These are phyloP conservation scores for Craterocephalus amniculus DNA, from an alignment of 2,797 vertebrate genomes.

Conservation along the genomic window DNA sequence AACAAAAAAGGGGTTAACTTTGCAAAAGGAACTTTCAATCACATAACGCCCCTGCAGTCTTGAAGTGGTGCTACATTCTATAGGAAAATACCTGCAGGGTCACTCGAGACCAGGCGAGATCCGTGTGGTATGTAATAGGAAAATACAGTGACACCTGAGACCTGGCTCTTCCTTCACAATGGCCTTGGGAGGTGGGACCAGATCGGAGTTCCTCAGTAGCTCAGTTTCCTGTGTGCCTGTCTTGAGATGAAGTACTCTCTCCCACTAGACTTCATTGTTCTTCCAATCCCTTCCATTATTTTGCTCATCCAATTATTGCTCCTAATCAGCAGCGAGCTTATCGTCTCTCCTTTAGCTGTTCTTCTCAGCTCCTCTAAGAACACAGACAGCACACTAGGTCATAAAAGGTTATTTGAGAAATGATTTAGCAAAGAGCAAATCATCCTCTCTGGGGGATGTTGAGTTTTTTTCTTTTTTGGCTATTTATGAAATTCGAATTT, in stretches of 20 bases:
- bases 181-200: slow-evolving; percentile 71
- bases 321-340: slow-evolving; percentile 60
- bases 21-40: slow-evolving; percentile 12
- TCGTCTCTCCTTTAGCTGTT: slow-evolving; percentile 30
- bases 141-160: slow-evolving; percentile 78
- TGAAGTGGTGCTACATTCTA: slow-evolving; percentile 56
- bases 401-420: slow-evolving; percentile 44
- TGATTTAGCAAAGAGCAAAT: slow-evolving; percentile 27
- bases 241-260: slow-evolving; percentile 68
- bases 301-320: slow-evolving; percentile 70
- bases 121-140: slow-evolving; percentile 70
- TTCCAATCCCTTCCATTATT: slow-evolving; percentile 58
- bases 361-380: slow-evolving; percentile 35
- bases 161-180: slow-evolving; percentile 71
- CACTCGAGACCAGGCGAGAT: slow-evolving; percentile 71
- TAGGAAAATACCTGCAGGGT: slow-evolving; percentile 73
- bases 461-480: not conserved
- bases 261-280: slow-evolving; percentile 58
- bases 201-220: slow-evolving; percentile 46
- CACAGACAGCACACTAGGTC: slow-evolving; percentile 37
- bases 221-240: slow-evolving; percentile 66
- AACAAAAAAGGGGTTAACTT: slow-evolving; percentile 11
- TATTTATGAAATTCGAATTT: not conserved
- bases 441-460: not conserved
- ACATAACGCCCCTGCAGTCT: slow-evolving; percentile 19